Percentiles rank a stretch among this genome's conserved stretches.
Evolutionary conservation across 1,140 invertebrate genomes (phyloP).

Genomic region (Macrocentrus cingulum): DNA sequence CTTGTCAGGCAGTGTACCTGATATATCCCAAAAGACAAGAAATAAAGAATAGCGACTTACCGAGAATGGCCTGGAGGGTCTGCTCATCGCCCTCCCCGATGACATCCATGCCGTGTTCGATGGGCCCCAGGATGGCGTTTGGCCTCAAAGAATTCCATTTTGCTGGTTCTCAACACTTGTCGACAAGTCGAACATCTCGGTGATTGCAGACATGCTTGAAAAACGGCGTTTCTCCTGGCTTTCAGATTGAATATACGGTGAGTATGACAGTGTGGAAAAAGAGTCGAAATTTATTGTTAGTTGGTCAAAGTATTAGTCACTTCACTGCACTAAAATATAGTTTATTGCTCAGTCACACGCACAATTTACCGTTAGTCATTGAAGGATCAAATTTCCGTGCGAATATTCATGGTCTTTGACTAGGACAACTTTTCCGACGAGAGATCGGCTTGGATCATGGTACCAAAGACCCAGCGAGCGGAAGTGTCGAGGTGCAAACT

Average conservation of each 20-base stretch:
- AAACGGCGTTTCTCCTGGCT: neutral
- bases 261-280: no score
- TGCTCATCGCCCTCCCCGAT: slow-evolving; percentile 57
- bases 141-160: slow-evolving; percentile 54
- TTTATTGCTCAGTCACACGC: no score
- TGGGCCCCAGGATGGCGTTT: slow-evolving; percentile 41
- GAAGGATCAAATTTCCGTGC: no score
- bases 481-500: neutral
- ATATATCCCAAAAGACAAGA: neutral
- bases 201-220: slow-evolving; percentile 14
- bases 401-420: no score
- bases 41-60: slow-evolving; percentile 28
- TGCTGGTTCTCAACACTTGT: slow-evolving; percentile 31
- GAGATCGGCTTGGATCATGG: neutral
- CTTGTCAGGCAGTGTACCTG: neutral
- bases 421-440: neutral
- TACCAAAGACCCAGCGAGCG: neutral
- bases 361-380: no score
- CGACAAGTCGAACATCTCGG: slow-evolving; percentile 18
- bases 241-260: neutral
- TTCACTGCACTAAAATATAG: no score
- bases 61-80: slow-evolving; percentile 57
- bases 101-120: slow-evolving; percentile 53
- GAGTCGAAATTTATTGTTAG: no score
- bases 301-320: no score